Conservation (phyloP, 2,888 invertebrate genomes). For the Microplitis manilae region DNA sequence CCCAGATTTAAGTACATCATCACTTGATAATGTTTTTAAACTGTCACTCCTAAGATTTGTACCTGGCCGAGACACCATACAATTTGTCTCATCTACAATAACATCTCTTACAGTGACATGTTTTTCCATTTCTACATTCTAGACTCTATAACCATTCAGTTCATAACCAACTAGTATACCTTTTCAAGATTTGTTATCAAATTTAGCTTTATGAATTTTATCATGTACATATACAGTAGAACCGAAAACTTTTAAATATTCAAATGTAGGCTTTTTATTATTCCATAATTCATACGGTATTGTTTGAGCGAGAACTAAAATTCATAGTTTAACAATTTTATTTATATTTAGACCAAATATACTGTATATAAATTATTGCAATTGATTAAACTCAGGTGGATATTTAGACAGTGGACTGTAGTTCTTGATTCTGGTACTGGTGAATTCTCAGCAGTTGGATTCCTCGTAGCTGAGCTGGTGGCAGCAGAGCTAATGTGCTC, state of each 20-base stretch:
- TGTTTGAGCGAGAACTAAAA: too few species aligned
- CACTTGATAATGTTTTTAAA: not conserved
- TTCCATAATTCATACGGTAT: slow-evolving; percentile 44
- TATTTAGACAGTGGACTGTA: too few species aligned
- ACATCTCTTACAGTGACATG: slow-evolving; percentile 36
- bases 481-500: too few species aligned
- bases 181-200: slow-evolving; percentile 43
- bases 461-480: too few species aligned
- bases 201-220: slow-evolving; percentile 38
- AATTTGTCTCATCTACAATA: slow-evolving; percentile 42
- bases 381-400: too few species aligned
- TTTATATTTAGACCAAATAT: too few species aligned
- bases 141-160: slow-evolving; percentile 43
- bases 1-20: not conserved
- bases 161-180: slow-evolving; percentile 46
- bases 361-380: too few species aligned
- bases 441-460: too few species aligned
- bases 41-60: not conserved
- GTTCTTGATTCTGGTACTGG: too few species aligned
- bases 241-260: slow-evolving; percentile 45
- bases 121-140: slow-evolving; percentile 35
- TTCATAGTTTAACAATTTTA: too few species aligned
- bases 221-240: slow-evolving; percentile 44
- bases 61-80: slow-evolving; percentile 32
- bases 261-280: slow-evolving; percentile 37